These are phyloP conservation scores for Orbicella faveolata DNA, from an alignment of 64 coral and sea anemone species.

Conservation along the genomic window DNA sequence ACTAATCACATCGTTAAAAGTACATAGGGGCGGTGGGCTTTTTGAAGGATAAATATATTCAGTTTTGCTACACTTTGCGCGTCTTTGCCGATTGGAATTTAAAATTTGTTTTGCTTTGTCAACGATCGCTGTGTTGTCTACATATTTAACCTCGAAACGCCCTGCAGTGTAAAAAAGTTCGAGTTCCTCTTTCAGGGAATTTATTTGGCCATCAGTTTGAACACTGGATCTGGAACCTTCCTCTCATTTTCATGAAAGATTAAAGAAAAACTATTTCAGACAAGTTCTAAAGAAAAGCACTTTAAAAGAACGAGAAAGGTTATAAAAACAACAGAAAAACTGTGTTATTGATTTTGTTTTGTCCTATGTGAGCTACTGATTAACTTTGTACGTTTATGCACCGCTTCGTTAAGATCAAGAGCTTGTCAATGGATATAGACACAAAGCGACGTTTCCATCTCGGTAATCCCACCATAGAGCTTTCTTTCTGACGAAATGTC, in stretches of 20 bases:
- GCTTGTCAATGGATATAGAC: conserved; percentile 2
- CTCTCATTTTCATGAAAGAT: background rate
- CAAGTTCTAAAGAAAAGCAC: background rate
- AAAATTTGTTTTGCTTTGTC: too few relatives aligned
- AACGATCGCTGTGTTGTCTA: too few relatives aligned
- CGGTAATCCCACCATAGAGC: background rate
- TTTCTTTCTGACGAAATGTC: background rate
- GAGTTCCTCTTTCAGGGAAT: too few relatives aligned
- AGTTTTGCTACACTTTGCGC: too few relatives aligned
- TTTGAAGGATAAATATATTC: too few relatives aligned
- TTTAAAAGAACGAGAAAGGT: background rate
- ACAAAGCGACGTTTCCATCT: conserved; percentile 16
- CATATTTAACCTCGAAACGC: too few relatives aligned
- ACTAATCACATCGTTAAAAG: too few relatives aligned
- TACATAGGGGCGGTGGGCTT: too few relatives aligned
- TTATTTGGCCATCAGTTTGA: too few relatives aligned
- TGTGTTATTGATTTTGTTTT: background rate
- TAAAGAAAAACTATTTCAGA: background rate
- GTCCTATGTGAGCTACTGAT: background rate
- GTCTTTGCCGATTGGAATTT: too few relatives aligned
- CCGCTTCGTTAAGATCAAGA: background rate
- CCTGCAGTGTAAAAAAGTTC: too few relatives aligned
- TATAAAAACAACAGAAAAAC: background rate
- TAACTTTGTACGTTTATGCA: background rate
- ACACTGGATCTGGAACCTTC: background rate